Conservation (phyloP, 1,140 invertebrate genomes). For the Coenobita brevimanus region DNA sequence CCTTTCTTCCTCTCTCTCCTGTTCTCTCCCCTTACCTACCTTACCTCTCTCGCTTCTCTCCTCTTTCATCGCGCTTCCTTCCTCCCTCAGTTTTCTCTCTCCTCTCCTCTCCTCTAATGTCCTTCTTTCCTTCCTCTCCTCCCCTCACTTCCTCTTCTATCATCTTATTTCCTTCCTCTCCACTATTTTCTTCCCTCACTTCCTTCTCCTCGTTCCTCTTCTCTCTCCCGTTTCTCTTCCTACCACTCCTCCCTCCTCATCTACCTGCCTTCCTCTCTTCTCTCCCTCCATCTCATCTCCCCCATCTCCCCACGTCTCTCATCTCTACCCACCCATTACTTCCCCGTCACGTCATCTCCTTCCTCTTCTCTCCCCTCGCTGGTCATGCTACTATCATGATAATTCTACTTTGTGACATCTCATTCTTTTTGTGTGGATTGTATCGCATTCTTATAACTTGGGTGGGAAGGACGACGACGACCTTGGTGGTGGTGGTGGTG, state of each 20-base stretch:
- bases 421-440: background rate
- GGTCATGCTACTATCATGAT: too few species aligned
- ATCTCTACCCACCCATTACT: too few species aligned
- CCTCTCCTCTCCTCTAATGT: background rate
- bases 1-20: background rate
- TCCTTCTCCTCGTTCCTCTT: too few species aligned
- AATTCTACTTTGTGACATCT: too few species aligned
- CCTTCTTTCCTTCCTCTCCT: background rate
- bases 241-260: too few species aligned
- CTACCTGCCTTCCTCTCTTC: background rate
- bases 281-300: background rate
- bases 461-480: background rate
- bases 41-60: background rate
- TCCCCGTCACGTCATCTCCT: too few species aligned
- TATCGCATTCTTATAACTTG: too few species aligned
- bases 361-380: background rate
- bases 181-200: too few species aligned
- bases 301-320: too few species aligned
- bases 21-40: background rate
- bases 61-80: background rate
- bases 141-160: too few species aligned
- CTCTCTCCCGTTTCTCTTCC: too few species aligned
- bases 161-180: too few species aligned
- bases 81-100: background rate
- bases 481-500: background rate